Conservation (phyloP, 2,888 invertebrate genomes). For the Dinocampus coccinellae region DNA sequence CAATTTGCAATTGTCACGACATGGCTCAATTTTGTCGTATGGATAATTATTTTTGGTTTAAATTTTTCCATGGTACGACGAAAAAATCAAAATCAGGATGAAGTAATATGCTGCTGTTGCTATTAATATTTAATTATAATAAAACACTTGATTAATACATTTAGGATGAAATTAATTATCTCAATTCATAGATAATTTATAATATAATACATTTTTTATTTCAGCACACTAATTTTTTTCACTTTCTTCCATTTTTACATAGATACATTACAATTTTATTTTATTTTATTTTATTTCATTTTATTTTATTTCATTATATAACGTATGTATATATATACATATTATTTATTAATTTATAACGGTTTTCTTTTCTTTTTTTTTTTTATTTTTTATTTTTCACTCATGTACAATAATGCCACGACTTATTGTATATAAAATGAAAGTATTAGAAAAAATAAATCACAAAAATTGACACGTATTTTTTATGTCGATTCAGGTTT, state of each 20-base stretch:
- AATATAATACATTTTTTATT: constrained; percentile 54
- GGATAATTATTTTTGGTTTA: constrained; percentile 71
- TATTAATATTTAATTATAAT: no score
- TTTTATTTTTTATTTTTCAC: neutral
- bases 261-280: constrained; percentile 54
- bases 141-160: no score
- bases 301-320: no score
- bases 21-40: constrained; percentile 75
- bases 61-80: constrained; percentile 72
- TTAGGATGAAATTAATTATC: no score
- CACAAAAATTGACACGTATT: constrained; percentile 49
- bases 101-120: constrained; percentile 55
- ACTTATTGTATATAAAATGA: constrained; percentile 40
- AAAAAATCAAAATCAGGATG: constrained; percentile 46
- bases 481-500: constrained; percentile 32
- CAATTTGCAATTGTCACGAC: constrained; percentile 76
- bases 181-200: neutral
- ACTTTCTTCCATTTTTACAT: constrained; percentile 56
- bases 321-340: constrained; percentile 28
- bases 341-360: constrained; percentile 18
- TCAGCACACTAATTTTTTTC: constrained; percentile 44
- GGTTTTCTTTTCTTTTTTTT: no score
- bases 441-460: constrained; percentile 53
- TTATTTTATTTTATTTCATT: no score
- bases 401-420: constrained; percentile 46